Evolutionary conservation across 2,888 invertebrate species (phyloP).

Genomic region (Hypsopygia costalis): DNA sequence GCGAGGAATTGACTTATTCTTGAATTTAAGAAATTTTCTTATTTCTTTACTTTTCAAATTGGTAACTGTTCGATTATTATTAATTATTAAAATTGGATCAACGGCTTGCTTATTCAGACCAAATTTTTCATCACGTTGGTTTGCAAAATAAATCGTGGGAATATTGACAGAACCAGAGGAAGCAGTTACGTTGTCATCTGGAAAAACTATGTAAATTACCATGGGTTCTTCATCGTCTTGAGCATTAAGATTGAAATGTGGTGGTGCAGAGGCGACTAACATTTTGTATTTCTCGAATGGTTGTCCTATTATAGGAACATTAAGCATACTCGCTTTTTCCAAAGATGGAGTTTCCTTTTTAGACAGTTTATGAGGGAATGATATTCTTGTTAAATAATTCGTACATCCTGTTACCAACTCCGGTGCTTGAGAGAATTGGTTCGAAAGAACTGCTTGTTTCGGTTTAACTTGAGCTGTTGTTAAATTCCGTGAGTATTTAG

Average conservation of each 20-base stretch:
- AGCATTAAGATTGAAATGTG: conserved; percentile 36
- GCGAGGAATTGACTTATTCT: too few relatives aligned
- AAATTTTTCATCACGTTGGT: conserved; percentile 22
- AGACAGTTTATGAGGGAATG: neutral
- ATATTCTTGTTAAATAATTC: neutral
- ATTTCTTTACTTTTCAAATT: conserved; percentile 57
- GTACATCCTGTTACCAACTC: neutral
- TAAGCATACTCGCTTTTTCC: too few relatives aligned
- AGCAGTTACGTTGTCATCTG: conserved; percentile 32
- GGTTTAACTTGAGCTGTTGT: neutral
- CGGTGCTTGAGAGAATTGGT: neutral
- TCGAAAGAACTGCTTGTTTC: neutral
- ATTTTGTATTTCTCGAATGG: conserved; percentile 51
- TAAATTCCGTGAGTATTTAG: neutral
- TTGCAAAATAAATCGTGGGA: conserved; percentile 59
- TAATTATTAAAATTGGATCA: conserved; percentile 52
- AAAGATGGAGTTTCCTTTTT: too few relatives aligned
- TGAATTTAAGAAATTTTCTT: conserved; percentile 51
- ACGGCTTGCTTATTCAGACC: conserved; percentile 22
- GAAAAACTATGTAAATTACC: conserved; percentile 56
- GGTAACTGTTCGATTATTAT: conserved; percentile 62
- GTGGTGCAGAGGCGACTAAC: conserved; percentile 59
- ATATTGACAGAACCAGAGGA: conserved; percentile 28
- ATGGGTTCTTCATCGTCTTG: conserved; percentile 30
- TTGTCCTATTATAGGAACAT: conserved; percentile 40